These are phyloP conservation scores for Tinamus guttatus DNA, from an alignment of 2,113 vertebrate species.

Conservation along the genomic window DNA sequence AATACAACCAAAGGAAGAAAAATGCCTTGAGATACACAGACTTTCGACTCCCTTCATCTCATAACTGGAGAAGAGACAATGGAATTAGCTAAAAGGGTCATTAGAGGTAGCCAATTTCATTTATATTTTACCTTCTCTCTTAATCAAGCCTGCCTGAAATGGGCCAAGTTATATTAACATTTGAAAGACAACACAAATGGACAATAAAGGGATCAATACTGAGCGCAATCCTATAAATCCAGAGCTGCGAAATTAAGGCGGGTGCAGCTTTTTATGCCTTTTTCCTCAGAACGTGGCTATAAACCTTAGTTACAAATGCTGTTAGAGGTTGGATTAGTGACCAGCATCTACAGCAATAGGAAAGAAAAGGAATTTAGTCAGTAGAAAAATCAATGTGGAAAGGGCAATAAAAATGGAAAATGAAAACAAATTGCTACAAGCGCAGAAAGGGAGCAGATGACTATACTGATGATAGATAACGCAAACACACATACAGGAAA, in stretches of 20 bases:
- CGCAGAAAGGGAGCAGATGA: neutral
- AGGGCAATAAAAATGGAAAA: neutral
- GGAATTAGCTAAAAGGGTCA: slow-evolving; percentile 42
- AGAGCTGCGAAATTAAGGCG: neutral
- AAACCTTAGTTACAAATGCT: neutral
- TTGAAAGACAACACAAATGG: neutral
- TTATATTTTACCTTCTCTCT: slow-evolving; percentile 49
- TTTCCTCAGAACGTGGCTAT: neutral
- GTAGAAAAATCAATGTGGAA: slow-evolving; percentile 10
- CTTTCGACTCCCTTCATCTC: slow-evolving; percentile 9
- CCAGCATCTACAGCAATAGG: neutral
- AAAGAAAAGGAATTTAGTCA: neutral
- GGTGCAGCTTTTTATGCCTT: neutral
- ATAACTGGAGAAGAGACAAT: slow-evolving; percentile 58
- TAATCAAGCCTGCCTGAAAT: slow-evolving; percentile 38
- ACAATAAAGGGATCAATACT: slow-evolving; percentile 30
- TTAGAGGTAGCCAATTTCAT: slow-evolving; percentile 30
- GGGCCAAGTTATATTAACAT: neutral
- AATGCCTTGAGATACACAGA: slow-evolving; percentile 33
- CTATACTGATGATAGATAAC: neutral
- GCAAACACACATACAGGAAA: neutral
- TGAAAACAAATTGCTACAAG: neutral
- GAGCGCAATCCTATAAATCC: neutral
- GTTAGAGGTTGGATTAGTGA: neutral
- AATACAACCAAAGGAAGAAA: neutral